A percentile compares a stretch with the other conserved stretches of the same genome.
Evolutionary conservation across 1,140 invertebrate species (phyloP).

Genomic region (Antheraea pernyi): DNA sequence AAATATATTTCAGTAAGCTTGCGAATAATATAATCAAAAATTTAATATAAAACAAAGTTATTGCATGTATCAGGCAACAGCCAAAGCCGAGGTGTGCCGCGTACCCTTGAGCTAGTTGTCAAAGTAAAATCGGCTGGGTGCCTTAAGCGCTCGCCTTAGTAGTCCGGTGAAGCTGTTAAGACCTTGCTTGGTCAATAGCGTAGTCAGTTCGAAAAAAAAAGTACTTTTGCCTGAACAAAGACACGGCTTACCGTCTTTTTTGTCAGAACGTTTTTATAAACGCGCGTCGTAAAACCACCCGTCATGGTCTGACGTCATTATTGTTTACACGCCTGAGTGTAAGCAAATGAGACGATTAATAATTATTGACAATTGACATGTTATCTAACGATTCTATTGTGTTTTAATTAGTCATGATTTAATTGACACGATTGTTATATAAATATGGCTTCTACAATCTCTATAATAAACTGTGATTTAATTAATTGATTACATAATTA

Average conservation of each 20-base stretch:
- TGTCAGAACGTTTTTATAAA: neutral
- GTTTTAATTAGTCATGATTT: neutral
- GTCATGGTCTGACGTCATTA: neutral
- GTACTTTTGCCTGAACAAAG: no score
- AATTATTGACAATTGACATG: slow-evolving; percentile 1
- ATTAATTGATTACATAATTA: neutral
- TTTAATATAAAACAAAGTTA: no score
- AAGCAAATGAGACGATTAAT: neutral
- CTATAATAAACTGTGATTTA: neutral
- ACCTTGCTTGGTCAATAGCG: no score
- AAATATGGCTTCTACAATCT: neutral
- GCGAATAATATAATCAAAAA: no score
- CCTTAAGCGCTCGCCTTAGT: no score
- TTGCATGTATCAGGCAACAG: no score
- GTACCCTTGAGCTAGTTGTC: no score
- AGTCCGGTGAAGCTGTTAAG: no score
- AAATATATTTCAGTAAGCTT: no score
- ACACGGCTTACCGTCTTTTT: neutral
- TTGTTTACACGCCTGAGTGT: neutral
- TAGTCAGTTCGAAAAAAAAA: no score
- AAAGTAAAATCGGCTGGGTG: no score
- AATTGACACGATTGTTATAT: neutral
- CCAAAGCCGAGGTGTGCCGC: no score
- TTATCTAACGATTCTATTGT: neutral
- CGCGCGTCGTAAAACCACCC: neutral